Evolutionary conservation across 1,140 invertebrate species (phyloP), one percentile per base, ranked within the genome.

Genomic region (Drosophila miranda): DNA sequence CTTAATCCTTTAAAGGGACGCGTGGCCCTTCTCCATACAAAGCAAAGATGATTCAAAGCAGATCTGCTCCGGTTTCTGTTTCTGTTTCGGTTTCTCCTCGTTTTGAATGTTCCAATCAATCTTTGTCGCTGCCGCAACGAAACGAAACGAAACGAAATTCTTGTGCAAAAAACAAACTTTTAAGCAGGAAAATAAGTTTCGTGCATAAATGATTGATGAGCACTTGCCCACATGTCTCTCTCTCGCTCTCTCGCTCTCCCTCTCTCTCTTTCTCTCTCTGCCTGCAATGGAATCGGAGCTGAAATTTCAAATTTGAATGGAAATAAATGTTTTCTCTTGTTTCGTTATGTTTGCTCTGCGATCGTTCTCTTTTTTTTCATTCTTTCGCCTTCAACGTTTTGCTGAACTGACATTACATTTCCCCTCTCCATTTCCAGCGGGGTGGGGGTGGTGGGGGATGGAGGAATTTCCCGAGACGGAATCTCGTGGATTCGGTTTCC

Each of bases 181-280:
- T 60, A 84, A 86, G 78, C 45, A 81, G 77, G 60, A 77, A 81
- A 84, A 87, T 86, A 81, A 67, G 73, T 83, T 79, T 78, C 66
- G 71, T 60, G 52, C 67, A 75, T 58, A 64, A 77, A 82, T 82
- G 82, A 86, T 86, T 87, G 82, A 86, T 86, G 82, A 75, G 66
- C 61, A 55, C 57, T 41, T 59, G 66, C 64, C 59, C 23, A 66
- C 63, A 66, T 61, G 63, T 72, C 45, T 78, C 63, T 57, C 56
- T 57, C 45, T 78, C 63, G 54, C 56, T 57, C 9, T 38, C 6
- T 30, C 28, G 49, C 6, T 44, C 19, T 16, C 9, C 30, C 51
- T 45, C 19, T n/a, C 13, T 45, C 50, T 67, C 61, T 11, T 14
- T 16, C 7, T 16, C 38, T 21, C 23, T 38, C 34, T 11, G 3